phyloP scores from a whole-genome alignment of 2,888 invertebrate genomes.

The Digitonthophagus gazella region DNA sequence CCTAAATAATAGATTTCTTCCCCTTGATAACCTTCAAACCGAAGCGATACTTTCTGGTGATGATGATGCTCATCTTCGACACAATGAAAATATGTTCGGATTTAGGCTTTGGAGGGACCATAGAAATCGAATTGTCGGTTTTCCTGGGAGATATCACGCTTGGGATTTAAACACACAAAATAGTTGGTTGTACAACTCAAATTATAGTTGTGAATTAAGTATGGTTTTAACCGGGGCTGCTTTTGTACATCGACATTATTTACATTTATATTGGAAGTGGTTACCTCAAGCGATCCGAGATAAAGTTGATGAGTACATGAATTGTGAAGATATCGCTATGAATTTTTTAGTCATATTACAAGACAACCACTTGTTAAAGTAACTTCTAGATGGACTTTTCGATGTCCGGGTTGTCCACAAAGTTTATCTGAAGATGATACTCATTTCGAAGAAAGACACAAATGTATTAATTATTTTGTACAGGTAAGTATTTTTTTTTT shows the following conservation, averaged over 20 bases:
- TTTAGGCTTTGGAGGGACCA: constrained; percentile 99
- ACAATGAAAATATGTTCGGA: constrained; percentile 98
- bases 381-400: constrained; percentile 96
- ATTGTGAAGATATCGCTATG: constrained; percentile 99
- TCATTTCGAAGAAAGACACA: constrained; percentile 95
- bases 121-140: constrained; percentile 93
- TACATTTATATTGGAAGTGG: constrained; percentile 90
- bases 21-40: constrained; percentile 93
- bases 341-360: constrained; percentile 96
- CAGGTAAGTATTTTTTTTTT: constrained; percentile 71
- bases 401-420: constrained; percentile 96
- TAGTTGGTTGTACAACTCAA: constrained; percentile 96
- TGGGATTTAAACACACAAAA: constrained; percentile 88
- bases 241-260: constrained; percentile 94
- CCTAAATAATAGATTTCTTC: constrained; percentile 96
- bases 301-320: constrained; percentile 97
- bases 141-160: constrained; percentile 92
- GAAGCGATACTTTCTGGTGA: constrained; percentile 97
- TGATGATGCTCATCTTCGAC: constrained; percentile 95
- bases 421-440: constrained; percentile 94
- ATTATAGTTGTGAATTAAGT: constrained; percentile 97
- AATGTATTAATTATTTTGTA: constrained; percentile 94
- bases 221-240: constrained; percentile 95
- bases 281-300: constrained; percentile 92
- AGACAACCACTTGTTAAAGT: constrained; percentile 98